Base-by-base conservation (phyloP, 2,888 invertebrate genomes). In the Elmis aenea region DNA sequence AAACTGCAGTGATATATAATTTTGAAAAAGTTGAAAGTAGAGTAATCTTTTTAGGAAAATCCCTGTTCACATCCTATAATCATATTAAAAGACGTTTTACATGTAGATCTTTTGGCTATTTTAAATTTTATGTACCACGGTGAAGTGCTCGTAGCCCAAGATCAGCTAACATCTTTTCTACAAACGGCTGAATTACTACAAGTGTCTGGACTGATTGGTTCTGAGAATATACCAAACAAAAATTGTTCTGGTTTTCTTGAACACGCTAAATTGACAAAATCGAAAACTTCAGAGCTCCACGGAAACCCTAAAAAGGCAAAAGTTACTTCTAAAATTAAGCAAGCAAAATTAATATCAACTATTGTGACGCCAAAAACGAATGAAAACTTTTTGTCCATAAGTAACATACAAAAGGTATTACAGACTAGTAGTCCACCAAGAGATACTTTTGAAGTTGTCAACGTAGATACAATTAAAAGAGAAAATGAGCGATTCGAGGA, bases 61-160 rank as follows among this genome's bases (percentile, higher is more conserved):
- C 82, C 82, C 37, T 83, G 83, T 62, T 76, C 79, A 49, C 83
- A 83, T 64, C 83, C 83, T 28, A 79, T 83, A 33, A 81, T 83
- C 31, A 83, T 84, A 46, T 59, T 83, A 35, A 81, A 81, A 67
- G 81, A 82, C 70, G 81, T 82, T 6, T 71, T 73, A 18, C 76
- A 78, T 45, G 75, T 75, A 55, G 82, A 83, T 58, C 73, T 83
- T 51, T 73, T 78, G 39, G 80, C 80, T 37, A 69, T 83, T 32
- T 64, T 83, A 43, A 79, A 79, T 40, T 83, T 82, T 50, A 82
- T 83, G 75, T 83, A 83, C 56, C 81, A 81, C 64, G 83, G 82
- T 35, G 81, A 82, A 61, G 82, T 82, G 1, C 77, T 80, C 55
- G 79, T 83, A 46, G 74, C 79, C 48, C 79, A 81, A 56, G 79